Base-by-base conservation (phyloP, 1,140 invertebrate genomes). In the Drosophila albomicans region DNA sequence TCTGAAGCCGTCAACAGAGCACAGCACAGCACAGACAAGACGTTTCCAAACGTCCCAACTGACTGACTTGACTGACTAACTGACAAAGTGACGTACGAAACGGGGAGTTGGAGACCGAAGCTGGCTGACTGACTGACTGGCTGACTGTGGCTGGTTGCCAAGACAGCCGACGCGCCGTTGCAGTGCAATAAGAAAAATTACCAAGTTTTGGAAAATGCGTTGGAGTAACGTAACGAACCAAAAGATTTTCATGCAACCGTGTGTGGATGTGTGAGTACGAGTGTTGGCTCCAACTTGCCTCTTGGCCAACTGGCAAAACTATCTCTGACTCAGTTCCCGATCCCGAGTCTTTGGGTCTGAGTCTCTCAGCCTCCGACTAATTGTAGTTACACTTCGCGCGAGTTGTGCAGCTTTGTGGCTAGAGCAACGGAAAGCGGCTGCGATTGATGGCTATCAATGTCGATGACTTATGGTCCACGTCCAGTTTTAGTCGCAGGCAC, bases 361-460 rank as follows among this genome's bases (percentile, higher is more conserved):
- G 41, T 49, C 66, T 48, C 57, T 15, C 68, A 73, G 84, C 78
- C 80, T 61, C 85, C 85, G 59, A 89, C 85, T 89, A 89, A 89
- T 89, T 89, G 85, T 89, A 65, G 80, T 82, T 81, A 72, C 70
- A 85, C 88, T 89, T 88, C 84, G 78, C 85, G 80, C 84, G 67
- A 30, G 49, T 11, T 52, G 3, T 52, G 28, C 28, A 13, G 25
- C 49, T 52, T 74, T 46, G 57, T 45, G 61, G 72, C 61, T 62
- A 66, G n/a, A 61, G 66, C 58, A 75, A 71, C 79, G 77, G 61
- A 89, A 76, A 88, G 71, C 81, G 71, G 71, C 71, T 49, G 73
- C 88, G 88, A 91, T 91, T 91, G 88, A 91, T 91, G 84, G 81
- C 84, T 91, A 91, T 91, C 88, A 91, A 88, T 91, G 88, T 78